Evolutionary conservation across 1,140 invertebrate genomes (phyloP), one percentile per base, ranked within the genome.

Genomic region (Anastatus disparis): DNA sequence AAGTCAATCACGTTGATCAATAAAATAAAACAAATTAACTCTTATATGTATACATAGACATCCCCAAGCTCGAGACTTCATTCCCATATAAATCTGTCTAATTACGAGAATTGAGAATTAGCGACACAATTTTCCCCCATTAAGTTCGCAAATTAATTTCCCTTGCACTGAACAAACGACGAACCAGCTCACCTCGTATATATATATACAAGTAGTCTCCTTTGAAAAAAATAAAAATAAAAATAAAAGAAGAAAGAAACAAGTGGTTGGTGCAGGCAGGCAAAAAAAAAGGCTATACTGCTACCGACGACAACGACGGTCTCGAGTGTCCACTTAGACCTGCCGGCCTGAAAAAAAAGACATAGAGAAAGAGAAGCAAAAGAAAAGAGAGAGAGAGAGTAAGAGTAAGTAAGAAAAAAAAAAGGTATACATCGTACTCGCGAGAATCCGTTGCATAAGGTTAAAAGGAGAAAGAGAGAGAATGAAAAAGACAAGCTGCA

Each of bases 81-180:
- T 13, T 4, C 22, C 52, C 52, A 27, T 55, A 27, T 35, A 55
- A 29, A 29, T 1, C 2, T 15, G 7, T 6, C 52, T 20, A 35
- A 55, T 55, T 55, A 20, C 52, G n/a, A 29, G 29, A 55, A 55
- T 55, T 22, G n/a, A 27, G n/a, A 35, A 55, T 55, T 55, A 12
- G 15, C 29, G 29, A 20, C 26, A 50, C 48, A 12, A 24, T 26
- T 27, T 20, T 4, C 24, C 48, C 26, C 48, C 20, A 17, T 53
- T 26, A 15, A 27, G 12, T 15, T 53, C 52, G 52, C 27, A 55
- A 55, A 55, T 55, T 31, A 20, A 27, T 29, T 35, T n/a, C 6
- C 6, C 35, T 6, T 6, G 6, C 12, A 38, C 12, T n/a, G n/a
- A n/a, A n/a, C n/a, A 6, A 6, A 38, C 35, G 35, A 12, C 35